phyloP scores from a whole-genome alignment of 2,888 invertebrate species.

The Amiota mariae region DNA sequence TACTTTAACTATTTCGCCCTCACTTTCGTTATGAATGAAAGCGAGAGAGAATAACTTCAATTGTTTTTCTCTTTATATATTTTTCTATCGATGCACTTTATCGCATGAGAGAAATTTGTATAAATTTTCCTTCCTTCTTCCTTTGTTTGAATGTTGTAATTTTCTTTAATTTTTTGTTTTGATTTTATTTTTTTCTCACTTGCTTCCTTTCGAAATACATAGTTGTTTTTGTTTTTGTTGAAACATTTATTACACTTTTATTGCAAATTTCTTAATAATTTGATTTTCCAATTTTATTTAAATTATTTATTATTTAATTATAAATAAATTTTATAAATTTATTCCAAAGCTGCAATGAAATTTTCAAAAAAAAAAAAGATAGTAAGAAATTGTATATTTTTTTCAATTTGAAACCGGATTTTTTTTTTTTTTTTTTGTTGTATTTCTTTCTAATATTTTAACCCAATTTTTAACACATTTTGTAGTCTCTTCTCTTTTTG shows the following conservation, averaged over 20 bases:
- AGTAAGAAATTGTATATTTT: constrained; percentile 16
- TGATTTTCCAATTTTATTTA: too few species aligned
- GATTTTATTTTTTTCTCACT: constrained; percentile 64
- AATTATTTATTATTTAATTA: constrained; percentile 25
- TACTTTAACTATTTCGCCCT: not conserved
- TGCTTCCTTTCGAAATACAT: constrained; percentile 67
- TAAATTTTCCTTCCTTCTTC: constrained; percentile 8
- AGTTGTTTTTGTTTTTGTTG: not conserved
- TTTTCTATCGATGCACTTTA: constrained; percentile 14
- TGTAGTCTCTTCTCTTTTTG: constrained; percentile 45
- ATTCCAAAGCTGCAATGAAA: constrained; percentile 53
- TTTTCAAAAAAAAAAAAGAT: constrained; percentile 15
- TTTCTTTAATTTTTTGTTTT: constrained; percentile 24
- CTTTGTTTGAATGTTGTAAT: not conserved
- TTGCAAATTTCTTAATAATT: constrained; percentile 26
- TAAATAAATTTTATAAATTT: constrained; percentile 23
- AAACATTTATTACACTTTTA: constrained; percentile 38
- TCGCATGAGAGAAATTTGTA: not conserved
- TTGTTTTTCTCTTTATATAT: constrained; percentile 44
- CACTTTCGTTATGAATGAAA: not conserved
- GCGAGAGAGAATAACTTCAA: not conserved
- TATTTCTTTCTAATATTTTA: not conserved
- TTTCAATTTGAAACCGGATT: constrained; percentile 48
- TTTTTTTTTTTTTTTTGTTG: not conserved
- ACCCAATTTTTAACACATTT: constrained; percentile 37